Percentiles rank a stretch among this genome's conserved stretches.
phyloP scores from a whole-genome alignment of 2,797 vertebrate species.

The Xiphophorus birchmanni region DNA sequence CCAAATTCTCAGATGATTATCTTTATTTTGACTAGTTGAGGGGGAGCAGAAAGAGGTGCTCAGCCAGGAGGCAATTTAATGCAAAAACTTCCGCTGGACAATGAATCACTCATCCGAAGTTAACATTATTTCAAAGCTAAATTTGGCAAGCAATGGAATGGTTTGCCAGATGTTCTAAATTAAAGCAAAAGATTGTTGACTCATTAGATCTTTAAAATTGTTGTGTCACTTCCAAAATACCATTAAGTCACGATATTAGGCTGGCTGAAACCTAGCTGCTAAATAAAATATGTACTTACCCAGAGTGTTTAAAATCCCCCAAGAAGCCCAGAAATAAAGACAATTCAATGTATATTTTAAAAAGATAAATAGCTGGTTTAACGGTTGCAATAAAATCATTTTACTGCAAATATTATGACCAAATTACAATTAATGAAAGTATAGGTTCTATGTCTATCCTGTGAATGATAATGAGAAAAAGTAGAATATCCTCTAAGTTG shows the following conservation, averaged over 20 bases:
- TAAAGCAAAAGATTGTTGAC: not conserved
- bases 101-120: not conserved
- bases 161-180: not conserved
- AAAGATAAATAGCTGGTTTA: not conserved
- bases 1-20: not conserved
- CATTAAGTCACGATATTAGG: not conserved
- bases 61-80: not conserved
- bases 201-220: not conserved
- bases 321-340: not conserved
- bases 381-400: not conserved
- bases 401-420: not conserved
- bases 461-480: not conserved
- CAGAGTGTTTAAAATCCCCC: not conserved
- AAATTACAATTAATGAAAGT: not conserved
- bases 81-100: not conserved
- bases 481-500: not conserved
- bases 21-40: not conserved
- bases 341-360: not conserved
- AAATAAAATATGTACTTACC: not conserved
- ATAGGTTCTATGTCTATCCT: not conserved
- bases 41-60: not conserved
- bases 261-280: not conserved
- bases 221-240: not conserved
- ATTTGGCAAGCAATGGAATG: not conserved
- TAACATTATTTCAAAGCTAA: not conserved